Base-by-base conservation (phyloP, 2,113 vertebrate species). In the Copsychus sechellarum region DNA sequence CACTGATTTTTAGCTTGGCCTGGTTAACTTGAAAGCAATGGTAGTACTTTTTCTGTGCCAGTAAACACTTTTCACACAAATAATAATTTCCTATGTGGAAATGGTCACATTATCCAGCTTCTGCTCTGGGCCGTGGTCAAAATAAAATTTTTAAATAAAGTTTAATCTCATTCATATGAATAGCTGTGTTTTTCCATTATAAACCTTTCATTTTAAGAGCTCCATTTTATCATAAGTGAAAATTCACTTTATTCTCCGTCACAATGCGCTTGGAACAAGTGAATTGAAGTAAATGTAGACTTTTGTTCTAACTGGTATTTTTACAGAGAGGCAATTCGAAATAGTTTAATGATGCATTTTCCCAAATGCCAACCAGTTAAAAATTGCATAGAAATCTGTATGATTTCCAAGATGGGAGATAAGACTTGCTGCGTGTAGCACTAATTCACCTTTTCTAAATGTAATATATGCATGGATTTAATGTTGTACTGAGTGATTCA, bases 271-370 rank as follows among this genome's bases (percentile, higher is more conserved):
- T 98, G 88, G 81, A 97, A 87, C 60, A 94, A 93, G 51, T 94
- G 79, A 48, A 65, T 74, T 96, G 84, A 90, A 96, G 77, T 95
- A 95, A 96, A 90, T 96, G 40, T 66, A 73, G 92, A 58, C 47
- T 95, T 97, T 97, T 95, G 33, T 96, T 96, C 57, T 97, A 85
- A 88, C 82, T 96, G 56, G 12, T 95, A 62, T 92, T 97, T 96
- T 97, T 96, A 93, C 78, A 56, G 38, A 92, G 86, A 91, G 47
- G 40, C 56, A 91, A 76, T 93, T 88, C 84, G 70, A 95, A 97
- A 94, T 96, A 88, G 91, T 96, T 96, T 95, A 95, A 85, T 93
- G 18, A 90, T 89, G 22, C 93, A 62, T 90, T 97, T 97, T 95
- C 23, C 62, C 72, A 82, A 95, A 82, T 88, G 19, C 51, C 76